phyloP scores from a whole-genome alignment of 2,888 invertebrate genomes.

The Drosophila gaucha region DNA sequence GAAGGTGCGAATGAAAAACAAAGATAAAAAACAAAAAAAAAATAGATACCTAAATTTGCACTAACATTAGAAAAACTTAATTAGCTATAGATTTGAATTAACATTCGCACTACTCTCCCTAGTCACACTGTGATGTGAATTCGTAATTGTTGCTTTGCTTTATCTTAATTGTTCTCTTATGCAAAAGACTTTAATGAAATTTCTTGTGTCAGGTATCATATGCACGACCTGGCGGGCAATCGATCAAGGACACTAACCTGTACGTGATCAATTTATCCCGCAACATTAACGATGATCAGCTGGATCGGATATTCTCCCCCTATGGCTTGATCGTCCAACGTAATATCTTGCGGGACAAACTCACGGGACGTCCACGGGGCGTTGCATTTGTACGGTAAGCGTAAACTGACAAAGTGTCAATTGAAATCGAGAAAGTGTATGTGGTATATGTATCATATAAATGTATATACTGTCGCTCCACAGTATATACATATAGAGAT shows the following conservation, averaged over 20 bases:
- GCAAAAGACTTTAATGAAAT: not conserved
- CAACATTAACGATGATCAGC: slow-evolving; percentile 92
- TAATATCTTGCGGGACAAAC: slow-evolving; percentile 94
- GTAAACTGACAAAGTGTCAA: not conserved
- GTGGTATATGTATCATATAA: too few species aligned
- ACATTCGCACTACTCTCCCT: too few species aligned
- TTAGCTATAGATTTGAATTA: too few species aligned
- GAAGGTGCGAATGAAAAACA: slow-evolving; percentile 87
- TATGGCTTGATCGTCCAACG: slow-evolving; percentile 96
- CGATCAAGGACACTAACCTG: slow-evolving; percentile 96
- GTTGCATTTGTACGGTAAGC: slow-evolving; percentile 95
- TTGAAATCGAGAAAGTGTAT: too few species aligned
- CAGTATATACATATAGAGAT: too few species aligned
- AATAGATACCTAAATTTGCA: too few species aligned
- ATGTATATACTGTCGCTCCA: too few species aligned
- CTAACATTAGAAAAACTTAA: too few species aligned
- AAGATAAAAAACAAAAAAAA: not conserved
- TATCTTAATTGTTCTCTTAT: not conserved
- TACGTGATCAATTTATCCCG: slow-evolving; percentile 96
- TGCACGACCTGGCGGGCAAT: slow-evolving; percentile 95
- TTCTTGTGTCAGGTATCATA: slow-evolving; percentile 89
- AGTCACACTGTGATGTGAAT: not conserved
- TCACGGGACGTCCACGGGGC: slow-evolving; percentile 94
- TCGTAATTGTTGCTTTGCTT: not conserved
- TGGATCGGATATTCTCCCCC: slow-evolving; percentile 93